Evolutionary conservation across 23 tunicate genomes (phyloP).

Genomic region (Ciona savignyi): DNA sequence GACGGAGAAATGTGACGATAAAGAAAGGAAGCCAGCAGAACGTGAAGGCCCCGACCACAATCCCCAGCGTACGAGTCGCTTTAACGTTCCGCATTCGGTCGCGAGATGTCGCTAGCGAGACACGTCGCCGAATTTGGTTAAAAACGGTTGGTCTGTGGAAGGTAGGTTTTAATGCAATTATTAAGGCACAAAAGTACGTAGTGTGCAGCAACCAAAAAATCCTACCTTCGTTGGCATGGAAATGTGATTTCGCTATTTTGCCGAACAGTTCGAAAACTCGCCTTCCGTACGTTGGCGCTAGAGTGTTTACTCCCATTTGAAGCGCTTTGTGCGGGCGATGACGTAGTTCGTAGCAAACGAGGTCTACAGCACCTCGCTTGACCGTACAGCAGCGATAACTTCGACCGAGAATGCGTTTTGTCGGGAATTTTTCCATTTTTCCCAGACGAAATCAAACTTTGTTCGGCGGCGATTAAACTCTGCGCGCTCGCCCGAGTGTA

Average conservation of each 20-base stretch:
- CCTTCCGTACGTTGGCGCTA: background rate
- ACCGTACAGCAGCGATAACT: background rate
- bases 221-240: background rate
- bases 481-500: conserved; percentile 12
- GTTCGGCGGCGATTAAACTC: background rate
- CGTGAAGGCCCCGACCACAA: conserved; percentile 78
- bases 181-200: no score
- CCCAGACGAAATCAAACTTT: background rate
- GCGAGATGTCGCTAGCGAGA: conserved; percentile 60
- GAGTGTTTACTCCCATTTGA: background rate
- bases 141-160: conserved; percentile 32
- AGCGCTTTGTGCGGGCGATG: background rate
- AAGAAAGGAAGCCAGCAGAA: conserved; percentile 95
- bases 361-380: background rate
- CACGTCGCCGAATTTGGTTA: conserved; percentile 43
- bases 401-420: background rate
- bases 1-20: conserved; percentile 73
- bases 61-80: conserved; percentile 90
- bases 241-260: background rate
- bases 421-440: no score
- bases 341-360: background rate
- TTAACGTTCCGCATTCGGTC: conserved; percentile 84
- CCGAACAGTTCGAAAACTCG: background rate
- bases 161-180: no score
- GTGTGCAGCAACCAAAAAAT: no score